Evolutionary conservation across 2,113 vertebrate species (phyloP), one percentile per base, ranked within the genome.

Genomic region (Brienomyrus longianalis): DNA sequence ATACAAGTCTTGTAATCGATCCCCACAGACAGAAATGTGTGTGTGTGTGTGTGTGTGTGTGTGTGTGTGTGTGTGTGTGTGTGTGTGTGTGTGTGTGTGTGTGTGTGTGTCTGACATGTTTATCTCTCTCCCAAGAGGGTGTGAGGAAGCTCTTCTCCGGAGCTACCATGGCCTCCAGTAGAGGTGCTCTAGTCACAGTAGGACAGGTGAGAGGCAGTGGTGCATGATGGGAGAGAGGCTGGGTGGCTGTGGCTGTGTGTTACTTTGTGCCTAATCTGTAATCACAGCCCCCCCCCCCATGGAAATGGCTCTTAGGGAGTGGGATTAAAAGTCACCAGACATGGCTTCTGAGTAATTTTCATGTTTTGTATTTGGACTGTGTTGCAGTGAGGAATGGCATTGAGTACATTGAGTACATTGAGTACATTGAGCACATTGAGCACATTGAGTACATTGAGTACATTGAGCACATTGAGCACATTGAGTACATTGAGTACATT

Each of bases 111-210:
- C 27, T 83, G 54, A 66, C 15, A 23, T 17, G 21, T 51, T 23
- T 89, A 3, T 15, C 23, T 62, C 17, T 89, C 35, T 7, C 43
- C 11, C 80, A 95, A 99, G 98, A 99, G 96, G 98, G 98, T 1
- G 31, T 97, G 70, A 96, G 91, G 93, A 98, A 92, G 89, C 95
- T 99, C 74, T 99, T 99, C 91, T 97, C 98, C 0, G 98, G 98
- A 13, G 98, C 96, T 1, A 97, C 97, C 0, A 97, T 97, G 97
- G 98, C 98, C 0, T 98, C 98, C 43, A 94, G 94, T 91, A 96
- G 98, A 3, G 98, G 98, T 35, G 97, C 98, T 1, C 87, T 99
- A 2, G 98, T 99, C 92, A 99, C 98, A 0, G 93, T 99, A 15
- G 98, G 98, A 90, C 98, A 96, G 95, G 96, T 90, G 91, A 93